These are phyloP conservation scores for Gastrophysa polygoni DNA, from an alignment of 2,888 invertebrate species.

Conservation along the genomic window DNA sequence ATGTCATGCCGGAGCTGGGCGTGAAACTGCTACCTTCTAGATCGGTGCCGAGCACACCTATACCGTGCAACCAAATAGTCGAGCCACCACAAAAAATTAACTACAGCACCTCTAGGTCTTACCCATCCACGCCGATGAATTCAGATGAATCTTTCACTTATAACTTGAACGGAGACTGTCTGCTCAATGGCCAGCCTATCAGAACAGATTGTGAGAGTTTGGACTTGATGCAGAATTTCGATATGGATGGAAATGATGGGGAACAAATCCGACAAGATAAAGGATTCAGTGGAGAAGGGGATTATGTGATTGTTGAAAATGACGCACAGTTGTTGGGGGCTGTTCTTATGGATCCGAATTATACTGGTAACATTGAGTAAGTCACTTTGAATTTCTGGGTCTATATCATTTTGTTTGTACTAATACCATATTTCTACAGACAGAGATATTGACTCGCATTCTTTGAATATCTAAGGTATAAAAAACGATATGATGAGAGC, in stretches of 20 bases:
- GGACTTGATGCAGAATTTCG: constrained; percentile 31
- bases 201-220: constrained; percentile 36
- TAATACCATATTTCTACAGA: constrained; percentile 30
- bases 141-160: constrained; percentile 54
- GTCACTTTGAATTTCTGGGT: background rate
- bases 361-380: constrained; percentile 43
- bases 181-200: constrained; percentile 57
- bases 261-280: constrained; percentile 30
- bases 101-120: constrained; percentile 68
- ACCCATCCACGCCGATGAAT: constrained; percentile 74
- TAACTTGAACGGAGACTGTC: constrained; percentile 53
- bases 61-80: constrained; percentile 56
- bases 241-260: constrained; percentile 39
- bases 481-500: too few relatives aligned
- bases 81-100: constrained; percentile 53
- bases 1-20: background rate
- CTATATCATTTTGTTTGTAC: constrained; percentile 19
- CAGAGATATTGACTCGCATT: background rate
- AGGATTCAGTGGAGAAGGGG: constrained; percentile 36
- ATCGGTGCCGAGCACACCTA: constrained; percentile 73
- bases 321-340: constrained; percentile 41
- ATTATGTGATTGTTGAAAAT: constrained; percentile 42
- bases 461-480: too few relatives aligned
- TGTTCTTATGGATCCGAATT: constrained; percentile 46
- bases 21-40: constrained; percentile 61